phyloP scores from a whole-genome alignment of 2,888 invertebrate species.

The Nineta flava region DNA sequence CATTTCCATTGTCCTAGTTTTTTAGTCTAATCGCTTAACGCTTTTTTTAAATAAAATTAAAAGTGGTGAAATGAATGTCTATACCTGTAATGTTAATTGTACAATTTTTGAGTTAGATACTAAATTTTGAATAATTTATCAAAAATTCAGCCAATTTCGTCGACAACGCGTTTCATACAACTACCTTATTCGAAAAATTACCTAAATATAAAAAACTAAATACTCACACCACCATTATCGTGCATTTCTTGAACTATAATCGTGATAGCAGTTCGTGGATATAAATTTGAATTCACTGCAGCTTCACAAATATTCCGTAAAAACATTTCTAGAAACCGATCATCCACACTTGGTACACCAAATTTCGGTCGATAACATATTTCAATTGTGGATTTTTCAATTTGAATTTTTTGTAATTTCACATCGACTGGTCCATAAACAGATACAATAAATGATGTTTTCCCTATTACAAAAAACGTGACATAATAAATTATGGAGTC shows the following conservation, averaged over 20 bases:
- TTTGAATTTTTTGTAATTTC: conserved; percentile 54
- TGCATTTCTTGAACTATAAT: conserved; percentile 78
- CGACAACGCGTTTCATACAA: no score
- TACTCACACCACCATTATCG: conserved; percentile 58
- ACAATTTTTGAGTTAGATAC: no score
- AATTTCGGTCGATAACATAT: conserved; percentile 59
- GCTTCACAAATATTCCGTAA: conserved; percentile 64
- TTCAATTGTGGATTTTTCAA: conserved; percentile 67
- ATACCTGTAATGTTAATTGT: no score
- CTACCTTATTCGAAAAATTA: conserved; percentile 12
- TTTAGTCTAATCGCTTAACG: no score
- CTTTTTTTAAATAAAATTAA: no score
- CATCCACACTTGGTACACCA: conserved; percentile 48
- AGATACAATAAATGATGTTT: conserved; percentile 59
- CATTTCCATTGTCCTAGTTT: no score
- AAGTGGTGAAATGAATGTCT: no score
- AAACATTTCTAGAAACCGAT: conserved; percentile 57
- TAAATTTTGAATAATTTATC: no score
- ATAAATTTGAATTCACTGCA: conserved; percentile 48
- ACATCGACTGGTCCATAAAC: conserved; percentile 74
- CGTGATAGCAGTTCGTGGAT: conserved; percentile 66
- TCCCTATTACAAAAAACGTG: conserved; percentile 40
- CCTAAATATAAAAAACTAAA: not conserved
- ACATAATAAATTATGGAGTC: not conserved
- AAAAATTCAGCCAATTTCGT: no score